Conservation (phyloP, 2,797 vertebrate species). For the Clarias fuscus region DNA sequence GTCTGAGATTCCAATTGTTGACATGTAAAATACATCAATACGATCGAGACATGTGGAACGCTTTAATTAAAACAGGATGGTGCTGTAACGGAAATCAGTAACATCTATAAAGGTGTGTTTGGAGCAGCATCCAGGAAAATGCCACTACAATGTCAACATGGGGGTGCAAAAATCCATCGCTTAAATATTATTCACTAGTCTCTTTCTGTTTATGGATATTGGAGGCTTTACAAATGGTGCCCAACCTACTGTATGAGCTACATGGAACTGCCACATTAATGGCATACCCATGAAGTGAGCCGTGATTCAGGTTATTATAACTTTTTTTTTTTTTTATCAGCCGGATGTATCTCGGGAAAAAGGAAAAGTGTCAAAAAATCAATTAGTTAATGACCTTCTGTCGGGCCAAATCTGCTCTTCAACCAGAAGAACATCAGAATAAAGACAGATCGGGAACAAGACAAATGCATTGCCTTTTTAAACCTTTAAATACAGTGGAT, state of each 20-base stretch:
- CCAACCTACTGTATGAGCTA: not conserved
- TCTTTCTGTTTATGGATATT: not conserved
- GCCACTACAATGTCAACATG: not conserved
- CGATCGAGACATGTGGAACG: not conserved
- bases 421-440: not conserved
- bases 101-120: not conserved
- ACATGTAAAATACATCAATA: not conserved
- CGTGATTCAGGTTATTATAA: not conserved
- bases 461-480: not conserved
- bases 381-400: not conserved
- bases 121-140: not conserved
- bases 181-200: not conserved
- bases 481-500: not conserved
- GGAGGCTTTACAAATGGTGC: not conserved
- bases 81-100: conserved; percentile 12
- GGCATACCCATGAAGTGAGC: not conserved
- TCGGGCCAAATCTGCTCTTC: not conserved
- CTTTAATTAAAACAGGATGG: conserved; percentile 14
- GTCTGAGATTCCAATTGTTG: not conserved
- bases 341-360: not conserved
- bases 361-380: not conserved
- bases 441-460: not conserved
- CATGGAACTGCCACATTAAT: not conserved
- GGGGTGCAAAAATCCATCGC: not conserved
- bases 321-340: too few species aligned